phyloP scores from a whole-genome alignment of 2,888 invertebrate species.

The Ectobius pallidus region DNA sequence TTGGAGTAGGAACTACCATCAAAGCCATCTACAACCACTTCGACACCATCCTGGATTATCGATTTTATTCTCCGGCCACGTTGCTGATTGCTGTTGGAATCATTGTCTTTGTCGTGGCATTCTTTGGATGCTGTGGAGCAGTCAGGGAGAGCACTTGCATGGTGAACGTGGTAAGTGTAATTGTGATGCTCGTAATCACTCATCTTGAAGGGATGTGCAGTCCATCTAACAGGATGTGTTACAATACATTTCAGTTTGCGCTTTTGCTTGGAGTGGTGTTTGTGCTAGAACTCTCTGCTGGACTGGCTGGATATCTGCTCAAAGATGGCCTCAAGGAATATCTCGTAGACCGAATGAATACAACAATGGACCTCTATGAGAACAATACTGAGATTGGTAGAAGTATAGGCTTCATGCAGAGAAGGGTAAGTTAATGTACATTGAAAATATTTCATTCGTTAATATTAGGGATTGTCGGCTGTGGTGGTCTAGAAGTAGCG shows the following conservation, averaged over 20 bases:
- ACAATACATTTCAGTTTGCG: constrained; percentile 57
- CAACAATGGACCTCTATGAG: constrained; percentile 57
- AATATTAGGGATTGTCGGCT: too few species aligned
- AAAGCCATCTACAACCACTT: constrained; percentile 64
- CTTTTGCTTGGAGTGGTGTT: constrained; percentile 61
- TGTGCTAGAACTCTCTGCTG: constrained; percentile 65
- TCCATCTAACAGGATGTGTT: too few species aligned
- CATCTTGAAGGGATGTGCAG: not conserved
- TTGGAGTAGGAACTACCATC: constrained; percentile 68
- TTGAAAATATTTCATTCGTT: not conserved
- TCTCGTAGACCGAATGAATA: constrained; percentile 57
- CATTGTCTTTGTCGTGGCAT: constrained; percentile 74
- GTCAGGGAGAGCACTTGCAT: constrained; percentile 76
- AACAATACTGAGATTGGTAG: constrained; percentile 52
- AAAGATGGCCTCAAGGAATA: constrained; percentile 54
- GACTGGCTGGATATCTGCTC: constrained; percentile 62
- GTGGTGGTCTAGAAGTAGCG: too few species aligned
- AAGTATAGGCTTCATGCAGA: constrained; percentile 65
- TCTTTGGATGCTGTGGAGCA: constrained; percentile 85
- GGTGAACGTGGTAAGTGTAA: constrained; percentile 56
- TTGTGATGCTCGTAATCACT: not conserved
- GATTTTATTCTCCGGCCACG: constrained; percentile 75
- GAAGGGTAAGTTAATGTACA: constrained; percentile 56
- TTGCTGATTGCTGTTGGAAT: constrained; percentile 77
- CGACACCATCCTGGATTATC: constrained; percentile 63